Percentiles rank a stretch among this genome's conserved stretches.
phyloP scores from a whole-genome alignment of 2,888 invertebrate species.

The Acanthosepion esculentum region DNA sequence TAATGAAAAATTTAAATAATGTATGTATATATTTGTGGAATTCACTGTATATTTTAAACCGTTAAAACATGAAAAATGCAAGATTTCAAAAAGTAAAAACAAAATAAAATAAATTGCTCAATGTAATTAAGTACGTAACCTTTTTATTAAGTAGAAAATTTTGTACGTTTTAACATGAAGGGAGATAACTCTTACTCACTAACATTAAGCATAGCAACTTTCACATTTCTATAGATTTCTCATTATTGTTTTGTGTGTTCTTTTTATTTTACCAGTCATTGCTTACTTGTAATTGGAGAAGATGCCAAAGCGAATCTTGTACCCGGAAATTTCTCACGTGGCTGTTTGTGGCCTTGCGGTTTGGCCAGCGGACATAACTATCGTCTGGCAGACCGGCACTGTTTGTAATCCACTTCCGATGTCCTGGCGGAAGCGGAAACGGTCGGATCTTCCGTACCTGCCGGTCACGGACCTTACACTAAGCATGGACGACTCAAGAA shows the following conservation, averaged over 20 bases:
- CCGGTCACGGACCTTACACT: neutral
- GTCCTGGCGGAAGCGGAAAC: constrained; percentile 33
- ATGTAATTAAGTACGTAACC: neutral
- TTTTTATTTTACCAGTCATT: neutral
- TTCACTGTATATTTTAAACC: too few relatives aligned
- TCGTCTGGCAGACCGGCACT: constrained; percentile 13
- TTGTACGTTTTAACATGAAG: neutral
- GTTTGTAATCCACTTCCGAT: constrained; percentile 23
- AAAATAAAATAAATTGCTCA: too few relatives aligned
- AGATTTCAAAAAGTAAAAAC: too few relatives aligned
- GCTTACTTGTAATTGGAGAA: neutral
- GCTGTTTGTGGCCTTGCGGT: constrained; percentile 23
- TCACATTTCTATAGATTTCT: neutral
- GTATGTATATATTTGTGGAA: too few relatives aligned
- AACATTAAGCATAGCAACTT: neutral
- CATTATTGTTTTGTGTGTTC: neutral
- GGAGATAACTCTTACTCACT: neutral
- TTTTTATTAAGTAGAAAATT: neutral
- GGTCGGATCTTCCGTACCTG: neutral
- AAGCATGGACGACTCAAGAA: neutral
- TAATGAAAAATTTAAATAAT: too few relatives aligned
- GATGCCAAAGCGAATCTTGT: constrained; percentile 2
- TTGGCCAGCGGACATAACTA: neutral
- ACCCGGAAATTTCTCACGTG: constrained; percentile 22
- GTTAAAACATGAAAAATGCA: too few relatives aligned